Evolutionary conservation across 2,888 invertebrate genomes (phyloP).

Genomic region (Bembecia ichneumoniformis): DNA sequence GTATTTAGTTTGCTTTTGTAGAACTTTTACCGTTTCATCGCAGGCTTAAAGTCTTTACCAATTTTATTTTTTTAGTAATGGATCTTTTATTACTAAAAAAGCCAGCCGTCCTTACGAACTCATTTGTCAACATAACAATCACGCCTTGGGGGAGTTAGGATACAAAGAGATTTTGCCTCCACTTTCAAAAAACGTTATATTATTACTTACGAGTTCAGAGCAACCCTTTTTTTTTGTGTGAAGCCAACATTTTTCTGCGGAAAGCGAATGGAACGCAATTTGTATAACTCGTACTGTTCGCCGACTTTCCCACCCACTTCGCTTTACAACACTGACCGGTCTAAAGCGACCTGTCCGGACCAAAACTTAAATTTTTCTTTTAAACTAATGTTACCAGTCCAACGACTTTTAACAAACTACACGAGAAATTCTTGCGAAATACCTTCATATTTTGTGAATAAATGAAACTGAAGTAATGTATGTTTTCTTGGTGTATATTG

Average conservation of each 20-base stretch:
- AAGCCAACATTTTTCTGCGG: slow-evolving; percentile 46
- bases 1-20: too few relatives aligned
- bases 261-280: slow-evolving; percentile 46
- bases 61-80: not conserved
- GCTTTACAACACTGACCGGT: slow-evolving; percentile 9
- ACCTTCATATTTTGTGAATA: too few relatives aligned
- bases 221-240: slow-evolving; percentile 45
- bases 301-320: slow-evolving; percentile 6
- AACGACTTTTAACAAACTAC: slow-evolving; percentile 1
- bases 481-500: too few relatives aligned
- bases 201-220: slow-evolving; percentile 18
- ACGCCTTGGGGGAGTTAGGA: slow-evolving; percentile 12
- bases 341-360: slow-evolving; percentile 14
- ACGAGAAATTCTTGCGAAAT: too few relatives aligned
- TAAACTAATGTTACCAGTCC: slow-evolving; percentile 10
- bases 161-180: slow-evolving; percentile 26
- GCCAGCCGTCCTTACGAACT: slow-evolving; percentile 12
- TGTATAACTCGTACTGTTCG: slow-evolving; percentile 22
- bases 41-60: not conserved
- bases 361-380: slow-evolving; percentile 15
- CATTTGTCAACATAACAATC: slow-evolving; percentile 45
- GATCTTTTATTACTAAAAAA: not conserved
- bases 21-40: not conserved
- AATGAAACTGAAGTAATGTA: too few relatives aligned
- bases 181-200: slow-evolving; percentile 37